Evolutionary conservation across 30 jellyfish, hydroid and myxozoan species (phyloP), one percentile per base, ranked within the genome.

Genomic region (Cassiopea xamachana): DNA sequence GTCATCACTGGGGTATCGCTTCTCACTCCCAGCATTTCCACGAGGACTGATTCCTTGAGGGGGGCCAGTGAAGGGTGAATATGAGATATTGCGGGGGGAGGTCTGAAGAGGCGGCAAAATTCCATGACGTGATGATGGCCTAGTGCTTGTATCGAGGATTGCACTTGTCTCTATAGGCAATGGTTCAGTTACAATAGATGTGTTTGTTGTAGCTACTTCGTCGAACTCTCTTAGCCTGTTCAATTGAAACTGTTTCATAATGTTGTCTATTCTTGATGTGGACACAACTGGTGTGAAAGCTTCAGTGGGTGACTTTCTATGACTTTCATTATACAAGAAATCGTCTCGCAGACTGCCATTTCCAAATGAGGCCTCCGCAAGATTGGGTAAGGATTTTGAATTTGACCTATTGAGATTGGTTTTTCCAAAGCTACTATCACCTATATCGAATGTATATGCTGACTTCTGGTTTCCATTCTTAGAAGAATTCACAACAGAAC

Each of bases 201-300:
- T 77, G 74, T 62, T 81, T 17, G 55, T 45, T 0, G 44, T 51
- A 12, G 92, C 8, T 4, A 14, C 51, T 16, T 73, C 83, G 1
- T 84, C 83, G 71, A 84, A 84, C 46, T 84, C 92, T 84, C 85
- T 60, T 7, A 95, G 48, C 49, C 99, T 85, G 58, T 91, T 88
- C 55, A 95, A 92, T 68, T 87, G 95, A 79, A 77, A 95, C 81
- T 95, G 98, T 45, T 89, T 84, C 99, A 95, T 95, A 1, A 95
- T 95, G 59, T 76, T 91, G 60, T 88, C 89, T 27, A 95, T 95
- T 47, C 99, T 92, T 19, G 93, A 75, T 9, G 96, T 91, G 16
- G 98, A 84, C 13, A 91, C 90, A 80, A 69, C 81, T 15, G 88
- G 81, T 17, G 81, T 90, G 43, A 48, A 84, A 50, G 74, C 4